Base-by-base conservation (phyloP, 2,797 vertebrate genomes). In the Spheniscus humboldti region DNA sequence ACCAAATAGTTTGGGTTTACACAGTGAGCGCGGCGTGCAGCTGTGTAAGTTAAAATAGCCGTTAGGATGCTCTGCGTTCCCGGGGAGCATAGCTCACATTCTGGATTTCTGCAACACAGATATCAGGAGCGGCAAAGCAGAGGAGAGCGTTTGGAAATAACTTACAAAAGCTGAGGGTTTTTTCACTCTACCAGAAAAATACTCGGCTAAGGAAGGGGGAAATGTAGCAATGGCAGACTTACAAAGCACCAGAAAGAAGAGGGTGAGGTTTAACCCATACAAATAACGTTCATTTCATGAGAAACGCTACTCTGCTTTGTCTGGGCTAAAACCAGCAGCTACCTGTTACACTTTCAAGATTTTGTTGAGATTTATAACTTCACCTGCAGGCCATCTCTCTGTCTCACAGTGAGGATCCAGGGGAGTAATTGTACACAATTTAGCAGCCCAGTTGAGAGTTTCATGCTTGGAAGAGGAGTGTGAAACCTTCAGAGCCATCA, bases 31-130 rank as follows among this genome's bases (percentile, higher is more conserved):
- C 82, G 66, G 71, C 0, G 0, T 92, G 92, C 95, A 97, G 93
- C 95, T 94, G 94, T 57, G 72, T 20, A 56, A 88, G 82, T 82
- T 80, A 96, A 96, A 97, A 97, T 94, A 96, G 92, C 91, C 22
- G 0, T 30, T 5, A n/a, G 82, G 94, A 91, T 92, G 88, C 85
- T 75, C 88, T 6, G 39, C 93, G 1, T 96, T 91, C 95, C 62
- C 68, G 2, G 3, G 6, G 31, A 75, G 88, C 92, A 85, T 94
- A 71, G 78, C 75, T 93, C 72, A 78, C 88, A 87, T 93, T 92
- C 92, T 73, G 79, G 15, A 53, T 88, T 68, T 76, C 84, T 90
- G 75, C 66, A 85, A 55, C 82, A 37, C 73, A 56, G 68, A 77
- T 25, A 60, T 7, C 39, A 64, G 57, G 52, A 88, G 63, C 5